Evolutionary conservation across 2,888 invertebrate species (phyloP), one percentile per base, ranked within the genome.

Genomic region (Melieria omissa): DNA sequence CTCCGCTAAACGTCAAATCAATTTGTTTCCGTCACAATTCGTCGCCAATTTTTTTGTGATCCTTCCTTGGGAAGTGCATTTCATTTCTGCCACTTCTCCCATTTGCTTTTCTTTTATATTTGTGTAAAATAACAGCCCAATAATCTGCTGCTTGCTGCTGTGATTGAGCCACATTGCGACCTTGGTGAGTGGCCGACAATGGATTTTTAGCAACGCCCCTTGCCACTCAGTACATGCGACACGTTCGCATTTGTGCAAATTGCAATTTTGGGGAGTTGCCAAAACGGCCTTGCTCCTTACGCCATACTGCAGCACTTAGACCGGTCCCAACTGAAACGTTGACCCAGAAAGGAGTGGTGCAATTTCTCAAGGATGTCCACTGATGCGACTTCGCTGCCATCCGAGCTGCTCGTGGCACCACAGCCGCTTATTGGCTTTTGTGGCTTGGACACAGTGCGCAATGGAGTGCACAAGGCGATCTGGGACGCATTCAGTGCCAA

Each of bases 401-500:
- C 91, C 75, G 97, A 98, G 89, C 89, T 98, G 74, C 90, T 93
- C 81, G 90, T 92, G 78, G 92, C 93, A 83, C 95, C 98, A 47
- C 90, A 94, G 83, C 95, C 96, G 65, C 89, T 98, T 73, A 92
- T 99, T 70, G 95, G 94, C 47, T 89, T 99, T 68, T 92, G 94
- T 75, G 98, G 98, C 14, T 88, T 99, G 74, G 96, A 98, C 85
- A 90, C 93, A 9, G 88, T 91, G 54, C 93, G 93, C 83, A 97
- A 96, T 88, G 91, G 94, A 4, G 89, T 95, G 58, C 98, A 99
- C 86, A 94, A 95, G 84, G 91, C 94, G 64, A 93, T 98, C 85
- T 98, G 97, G 97, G 97, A 98, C 83, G 93, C 95, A 6, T 96
- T 99, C 84, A 93, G 91, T 78, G 92, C 92, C 82, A 94, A 94